phyloP scores from a whole-genome alignment of 2,113 vertebrate species.

The Tamias sibiricus region DNA sequence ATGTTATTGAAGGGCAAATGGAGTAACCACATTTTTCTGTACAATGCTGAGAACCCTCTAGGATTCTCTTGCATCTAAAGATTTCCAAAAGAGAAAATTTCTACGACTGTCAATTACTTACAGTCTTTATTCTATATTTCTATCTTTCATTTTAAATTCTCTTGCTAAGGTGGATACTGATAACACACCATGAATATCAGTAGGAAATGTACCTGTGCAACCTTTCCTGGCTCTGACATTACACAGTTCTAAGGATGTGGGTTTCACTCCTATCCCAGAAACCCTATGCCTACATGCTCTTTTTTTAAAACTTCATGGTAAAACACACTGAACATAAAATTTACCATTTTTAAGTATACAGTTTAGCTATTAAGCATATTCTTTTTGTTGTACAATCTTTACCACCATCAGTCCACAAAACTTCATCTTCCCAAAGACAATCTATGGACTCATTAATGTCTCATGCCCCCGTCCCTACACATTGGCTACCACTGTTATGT shows the following conservation, averaged over 20 bases:
- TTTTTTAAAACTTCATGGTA: background rate
- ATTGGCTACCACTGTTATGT: background rate
- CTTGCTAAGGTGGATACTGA: background rate
- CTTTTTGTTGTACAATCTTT: background rate
- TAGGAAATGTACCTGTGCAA: background rate
- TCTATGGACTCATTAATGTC: background rate
- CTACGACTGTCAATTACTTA: background rate
- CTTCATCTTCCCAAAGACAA: background rate
- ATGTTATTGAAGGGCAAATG: constrained; percentile 86
- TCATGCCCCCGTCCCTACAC: too few relatives aligned
- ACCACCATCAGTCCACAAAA: background rate
- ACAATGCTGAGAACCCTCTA: constrained; percentile 76
- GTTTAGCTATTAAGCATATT: background rate
- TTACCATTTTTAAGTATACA: background rate
- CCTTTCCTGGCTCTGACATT: background rate
- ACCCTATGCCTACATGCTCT: background rate
- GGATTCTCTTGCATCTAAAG: constrained; percentile 42
- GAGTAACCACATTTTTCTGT: constrained; percentile 79
- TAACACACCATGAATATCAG: background rate
- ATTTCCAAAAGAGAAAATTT: constrained; percentile 40
- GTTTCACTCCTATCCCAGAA: background rate
- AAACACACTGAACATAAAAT: background rate
- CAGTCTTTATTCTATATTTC: background rate
- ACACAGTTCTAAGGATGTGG: background rate
- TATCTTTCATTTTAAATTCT: background rate